A percentile compares a stretch with the other conserved stretches of the same genome.
These are phyloP conservation scores for Argyresthia albistria DNA, from an alignment of 2,888 invertebrate species.

Conservation along the genomic window DNA sequence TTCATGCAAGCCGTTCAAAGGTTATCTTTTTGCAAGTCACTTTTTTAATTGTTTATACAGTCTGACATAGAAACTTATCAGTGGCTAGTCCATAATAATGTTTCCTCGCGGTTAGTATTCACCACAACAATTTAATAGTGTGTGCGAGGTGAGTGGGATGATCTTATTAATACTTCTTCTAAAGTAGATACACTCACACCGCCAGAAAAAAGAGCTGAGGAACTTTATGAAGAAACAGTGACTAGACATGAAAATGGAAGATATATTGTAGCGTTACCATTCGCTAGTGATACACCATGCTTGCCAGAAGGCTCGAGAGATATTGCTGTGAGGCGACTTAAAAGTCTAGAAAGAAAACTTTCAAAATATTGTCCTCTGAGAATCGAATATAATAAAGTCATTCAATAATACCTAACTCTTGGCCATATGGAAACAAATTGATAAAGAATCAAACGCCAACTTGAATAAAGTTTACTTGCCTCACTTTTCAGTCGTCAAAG, in stretches of 20 bases:
- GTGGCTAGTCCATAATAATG: neutral
- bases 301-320: constrained; percentile 3
- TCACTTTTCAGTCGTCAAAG: constrained; percentile 12
- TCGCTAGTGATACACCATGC: neutral
- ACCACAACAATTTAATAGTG: too few species aligned
- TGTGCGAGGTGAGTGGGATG: too few species aligned
- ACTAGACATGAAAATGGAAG: neutral
- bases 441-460: neutral
- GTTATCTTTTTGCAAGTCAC: too few species aligned
- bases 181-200: neutral
- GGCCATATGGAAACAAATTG: constrained; percentile 3
- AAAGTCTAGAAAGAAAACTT: constrained; percentile 5
- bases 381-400: constrained; percentile 6
- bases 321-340: constrained; percentile 2
- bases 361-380: neutral
- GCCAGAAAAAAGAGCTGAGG: neutral
- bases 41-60: too few species aligned
- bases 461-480: constrained; percentile 7
- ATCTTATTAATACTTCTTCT: too few species aligned
- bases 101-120: too few species aligned
- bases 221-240: neutral
- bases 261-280: neutral
- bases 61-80: neutral
- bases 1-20: too few species aligned
- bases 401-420: constrained; percentile 5